Conservation (phyloP, 2,113 vertebrate species). For the Acanthochromis polyacanthus region DNA sequence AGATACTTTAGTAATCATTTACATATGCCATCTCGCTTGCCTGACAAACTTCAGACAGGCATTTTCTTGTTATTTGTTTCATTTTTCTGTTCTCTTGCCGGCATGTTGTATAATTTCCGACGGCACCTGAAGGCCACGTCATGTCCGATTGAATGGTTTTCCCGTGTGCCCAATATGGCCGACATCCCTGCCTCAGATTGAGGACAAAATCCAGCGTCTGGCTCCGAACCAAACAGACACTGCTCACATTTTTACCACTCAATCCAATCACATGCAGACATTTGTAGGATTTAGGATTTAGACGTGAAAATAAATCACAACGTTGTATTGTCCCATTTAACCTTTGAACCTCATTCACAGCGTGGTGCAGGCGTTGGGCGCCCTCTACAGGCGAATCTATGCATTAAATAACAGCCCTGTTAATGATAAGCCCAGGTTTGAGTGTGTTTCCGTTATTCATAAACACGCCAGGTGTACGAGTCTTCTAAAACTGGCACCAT, state of each 20-base stretch:
- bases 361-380: slow-evolving; percentile 44
- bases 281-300: not conserved
- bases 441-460: no score
- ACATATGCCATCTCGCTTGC: no score
- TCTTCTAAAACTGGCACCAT: no score
- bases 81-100: no score
- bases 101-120: slow-evolving; percentile 18
- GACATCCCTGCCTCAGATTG: slow-evolving; percentile 40
- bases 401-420: no score
- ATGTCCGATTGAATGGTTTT: slow-evolving; percentile 59
- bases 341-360: slow-evolving; percentile 46
- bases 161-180: slow-evolving; percentile 78
- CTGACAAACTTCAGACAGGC: no score
- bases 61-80: no score
- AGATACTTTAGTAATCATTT: no score
- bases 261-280: not conserved
- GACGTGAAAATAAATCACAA: not conserved
- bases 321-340: not conserved
- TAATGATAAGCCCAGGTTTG: no score
- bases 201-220: slow-evolving; percentile 13
- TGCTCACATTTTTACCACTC: accelerated
- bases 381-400: slow-evolving; percentile 30
- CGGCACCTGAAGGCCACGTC: slow-evolving; percentile 42
- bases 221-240: not conserved
- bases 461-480: no score